Evolutionary conservation across 2,888 invertebrate species (phyloP).

Genomic region (Eudasyphora cyanicolor): DNA sequence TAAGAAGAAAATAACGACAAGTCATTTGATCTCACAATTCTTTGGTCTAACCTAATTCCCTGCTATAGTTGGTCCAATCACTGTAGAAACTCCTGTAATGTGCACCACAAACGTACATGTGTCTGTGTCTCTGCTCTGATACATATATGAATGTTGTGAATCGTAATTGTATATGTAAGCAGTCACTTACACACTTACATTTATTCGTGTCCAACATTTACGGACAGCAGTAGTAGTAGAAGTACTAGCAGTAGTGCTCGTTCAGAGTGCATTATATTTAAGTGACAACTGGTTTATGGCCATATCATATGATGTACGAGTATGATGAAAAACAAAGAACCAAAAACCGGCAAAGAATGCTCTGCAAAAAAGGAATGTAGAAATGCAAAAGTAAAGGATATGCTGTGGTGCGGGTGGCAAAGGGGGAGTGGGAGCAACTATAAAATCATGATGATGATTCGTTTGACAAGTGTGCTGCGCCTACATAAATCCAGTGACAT

Average conservation of each 20-base stretch:
- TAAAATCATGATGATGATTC: constrained; percentile 24
- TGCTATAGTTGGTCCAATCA: background rate
- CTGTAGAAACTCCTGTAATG: background rate
- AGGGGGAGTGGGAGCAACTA: background rate
- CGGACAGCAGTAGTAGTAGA: constrained; percentile 44
- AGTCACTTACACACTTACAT: constrained; percentile 25
- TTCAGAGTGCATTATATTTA: constrained; percentile 58
- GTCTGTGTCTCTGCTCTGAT: background rate
- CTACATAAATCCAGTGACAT: background rate
- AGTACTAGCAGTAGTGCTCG: too few relatives aligned
- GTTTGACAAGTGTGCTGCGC: constrained; percentile 56
- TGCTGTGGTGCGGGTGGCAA: background rate
- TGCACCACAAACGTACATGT: background rate
- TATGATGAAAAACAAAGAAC: constrained; percentile 20
- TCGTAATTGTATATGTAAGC: background rate
- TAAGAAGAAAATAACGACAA: too few relatives aligned
- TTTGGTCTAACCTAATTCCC: too few relatives aligned
- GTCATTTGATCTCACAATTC: too few relatives aligned
- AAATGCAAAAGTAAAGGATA: background rate
- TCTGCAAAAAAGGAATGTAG: background rate
- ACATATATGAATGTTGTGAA: background rate
- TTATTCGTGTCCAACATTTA: too few relatives aligned
- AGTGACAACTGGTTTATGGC: constrained; percentile 61
- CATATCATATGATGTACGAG: constrained; percentile 14
- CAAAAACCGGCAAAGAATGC: background rate